These are phyloP conservation scores for Hedya salicella DNA, from an alignment of 2,888 invertebrate genomes.

Conservation along the genomic window DNA sequence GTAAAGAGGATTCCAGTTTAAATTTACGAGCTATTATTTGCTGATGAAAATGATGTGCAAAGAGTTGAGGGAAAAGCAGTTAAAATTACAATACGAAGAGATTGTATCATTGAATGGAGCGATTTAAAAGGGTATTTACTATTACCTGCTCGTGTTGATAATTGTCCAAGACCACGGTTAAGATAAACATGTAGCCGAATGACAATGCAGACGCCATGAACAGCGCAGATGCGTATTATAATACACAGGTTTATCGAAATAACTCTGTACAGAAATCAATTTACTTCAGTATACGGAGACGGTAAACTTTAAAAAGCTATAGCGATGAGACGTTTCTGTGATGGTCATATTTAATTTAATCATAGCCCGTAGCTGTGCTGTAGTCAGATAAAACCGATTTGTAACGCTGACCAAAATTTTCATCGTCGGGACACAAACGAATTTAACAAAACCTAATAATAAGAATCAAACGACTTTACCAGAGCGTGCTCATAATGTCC, in stretches of 20 bases:
- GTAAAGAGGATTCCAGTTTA: background rate
- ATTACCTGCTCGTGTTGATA: background rate
- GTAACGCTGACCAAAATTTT: background rate
- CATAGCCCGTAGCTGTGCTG: too few species aligned
- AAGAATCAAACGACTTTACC: background rate
- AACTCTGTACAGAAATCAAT: too few species aligned
- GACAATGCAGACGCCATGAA: too few species aligned
- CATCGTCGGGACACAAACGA: background rate
- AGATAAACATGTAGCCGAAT: background rate
- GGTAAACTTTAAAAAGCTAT: too few species aligned
- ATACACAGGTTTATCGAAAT: too few species aligned
- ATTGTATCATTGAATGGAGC: background rate
- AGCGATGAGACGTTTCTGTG: too few species aligned
- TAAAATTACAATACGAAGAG: background rate
- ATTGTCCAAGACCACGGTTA: background rate
- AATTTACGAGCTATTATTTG: slow-evolving; percentile 13
- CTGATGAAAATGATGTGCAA: background rate
- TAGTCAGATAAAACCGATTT: background rate
- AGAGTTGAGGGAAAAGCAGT: background rate
- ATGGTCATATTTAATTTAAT: too few species aligned
- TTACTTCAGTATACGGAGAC: too few species aligned
- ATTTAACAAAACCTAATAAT: background rate
- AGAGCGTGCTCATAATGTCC: slow-evolving; percentile 3
- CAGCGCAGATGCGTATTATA: too few species aligned
- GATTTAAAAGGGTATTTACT: background rate